These are phyloP conservation scores for Bubo blakistoni DNA, from an alignment of 2,113 vertebrate species.

Conservation along the genomic window DNA sequence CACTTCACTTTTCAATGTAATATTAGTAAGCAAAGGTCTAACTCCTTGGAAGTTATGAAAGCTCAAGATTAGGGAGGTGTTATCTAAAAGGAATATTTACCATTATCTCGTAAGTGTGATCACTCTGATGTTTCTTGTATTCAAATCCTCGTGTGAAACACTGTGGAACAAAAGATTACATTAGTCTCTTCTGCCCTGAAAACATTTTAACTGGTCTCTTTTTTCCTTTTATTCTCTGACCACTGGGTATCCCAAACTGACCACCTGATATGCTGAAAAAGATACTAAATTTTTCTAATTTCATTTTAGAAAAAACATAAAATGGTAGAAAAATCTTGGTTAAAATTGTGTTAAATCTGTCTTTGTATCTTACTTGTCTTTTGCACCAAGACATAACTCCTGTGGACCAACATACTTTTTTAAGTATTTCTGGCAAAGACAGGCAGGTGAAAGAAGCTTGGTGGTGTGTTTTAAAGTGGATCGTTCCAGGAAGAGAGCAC, in stretches of 20 bases:
- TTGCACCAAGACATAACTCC: background rate
- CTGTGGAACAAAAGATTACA: slow-evolving; percentile 72
- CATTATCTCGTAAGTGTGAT: slow-evolving; percentile 98
- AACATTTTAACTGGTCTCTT: background rate
- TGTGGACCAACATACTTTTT: background rate
- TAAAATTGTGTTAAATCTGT: background rate
- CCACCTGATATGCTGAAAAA: background rate
- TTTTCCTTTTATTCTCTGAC: background rate
- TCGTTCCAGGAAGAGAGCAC: background rate
- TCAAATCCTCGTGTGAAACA: slow-evolving; percentile 97
- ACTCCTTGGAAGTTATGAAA: background rate
- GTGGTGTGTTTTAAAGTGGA: background rate
- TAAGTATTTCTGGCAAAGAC: background rate
- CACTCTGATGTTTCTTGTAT: slow-evolving; percentile 95
- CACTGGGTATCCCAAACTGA: background rate
- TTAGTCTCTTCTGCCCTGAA: background rate
- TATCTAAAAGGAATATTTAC: slow-evolving; percentile 71
- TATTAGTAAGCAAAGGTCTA: background rate
- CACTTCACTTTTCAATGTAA: background rate
- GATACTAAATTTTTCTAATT: background rate
- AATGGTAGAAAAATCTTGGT: background rate
- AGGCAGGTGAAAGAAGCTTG: background rate
- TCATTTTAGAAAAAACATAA: background rate
- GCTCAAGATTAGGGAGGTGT: background rate
- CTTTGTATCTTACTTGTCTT: background rate